These are phyloP conservation scores for Lemur catta DNA, from an alignment of 2,797 vertebrate genomes.

Conservation along the genomic window DNA sequence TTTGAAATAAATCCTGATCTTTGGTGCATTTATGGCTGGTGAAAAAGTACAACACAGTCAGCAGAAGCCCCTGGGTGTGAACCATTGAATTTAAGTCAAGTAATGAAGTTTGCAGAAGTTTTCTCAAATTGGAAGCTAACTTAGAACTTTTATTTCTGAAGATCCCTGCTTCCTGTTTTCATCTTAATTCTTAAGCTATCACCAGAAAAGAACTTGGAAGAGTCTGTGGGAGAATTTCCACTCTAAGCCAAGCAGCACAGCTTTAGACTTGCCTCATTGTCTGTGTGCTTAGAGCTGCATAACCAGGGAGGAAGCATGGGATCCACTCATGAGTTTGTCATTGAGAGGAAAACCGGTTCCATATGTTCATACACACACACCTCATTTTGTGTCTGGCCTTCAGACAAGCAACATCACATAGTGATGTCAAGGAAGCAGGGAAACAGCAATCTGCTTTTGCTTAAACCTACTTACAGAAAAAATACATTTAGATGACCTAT, in stretches of 20 bases:
- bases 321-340: conserved; percentile 43
- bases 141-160: not conserved
- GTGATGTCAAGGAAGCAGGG: conserved; percentile 50
- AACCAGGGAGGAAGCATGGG: not conserved
- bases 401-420: conserved; percentile 34
- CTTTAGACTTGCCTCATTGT: not conserved
- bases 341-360: conserved; percentile 61
- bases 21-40: not conserved
- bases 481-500: conserved; percentile 63
- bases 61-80: not conserved
- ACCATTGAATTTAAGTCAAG: not conserved
- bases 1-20: not conserved
- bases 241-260: not conserved
- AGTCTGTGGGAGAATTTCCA: conserved; percentile 4
- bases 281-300: not conserved
- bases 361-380: conserved; percentile 11
- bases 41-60: not conserved
- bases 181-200: not conserved
- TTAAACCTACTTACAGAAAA: conserved; percentile 73
- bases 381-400: conserved; percentile 54
- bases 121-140: not conserved
- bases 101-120: not conserved
- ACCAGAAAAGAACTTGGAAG: not conserved
- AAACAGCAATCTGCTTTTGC: conserved; percentile 76
- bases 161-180: not conserved